Evolutionary conservation across 1,140 invertebrate species (phyloP).

Genomic region (Penaeus japonicus): DNA sequence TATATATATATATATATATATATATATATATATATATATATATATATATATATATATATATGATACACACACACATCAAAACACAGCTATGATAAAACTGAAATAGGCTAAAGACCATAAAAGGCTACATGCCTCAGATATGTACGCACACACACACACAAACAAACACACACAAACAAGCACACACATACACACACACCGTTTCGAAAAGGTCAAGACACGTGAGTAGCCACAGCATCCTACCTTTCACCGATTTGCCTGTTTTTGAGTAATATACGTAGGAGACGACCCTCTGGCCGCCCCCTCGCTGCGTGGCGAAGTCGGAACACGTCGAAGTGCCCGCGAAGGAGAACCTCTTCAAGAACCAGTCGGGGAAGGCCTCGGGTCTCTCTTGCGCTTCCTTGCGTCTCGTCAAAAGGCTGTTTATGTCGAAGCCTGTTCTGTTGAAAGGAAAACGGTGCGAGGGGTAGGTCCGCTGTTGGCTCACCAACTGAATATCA

Average conservation of each 20-base stretch:
- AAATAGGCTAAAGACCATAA: too few relatives aligned
- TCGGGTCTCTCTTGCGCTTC: not conserved
- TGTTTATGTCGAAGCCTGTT: not conserved
- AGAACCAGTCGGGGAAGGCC: conserved; percentile 16
- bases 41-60: not conserved
- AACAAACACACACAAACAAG: too few relatives aligned
- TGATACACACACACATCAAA: not conserved
- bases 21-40: not conserved
- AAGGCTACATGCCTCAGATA: too few relatives aligned
- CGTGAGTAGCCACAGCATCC: too few relatives aligned
- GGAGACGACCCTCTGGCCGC: conserved; percentile 23
- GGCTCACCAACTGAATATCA: too few relatives aligned
- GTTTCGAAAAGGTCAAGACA: too few relatives aligned
- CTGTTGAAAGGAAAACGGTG: too few relatives aligned
- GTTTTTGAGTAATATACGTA: conserved; percentile 28
- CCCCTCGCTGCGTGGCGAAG: conserved; percentile 36
- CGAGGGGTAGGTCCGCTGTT: too few relatives aligned
- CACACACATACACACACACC: too few relatives aligned
- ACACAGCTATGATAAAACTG: too few relatives aligned
- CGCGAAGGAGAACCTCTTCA: not conserved
- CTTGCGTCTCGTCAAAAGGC: not conserved
- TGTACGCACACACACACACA: too few relatives aligned
- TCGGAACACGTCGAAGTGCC: conserved; percentile 40
- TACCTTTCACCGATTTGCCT: too few relatives aligned
- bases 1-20: not conserved